phyloP scores from a whole-genome alignment of 2,888 invertebrate species.

The Sicus ferrugineus region DNA sequence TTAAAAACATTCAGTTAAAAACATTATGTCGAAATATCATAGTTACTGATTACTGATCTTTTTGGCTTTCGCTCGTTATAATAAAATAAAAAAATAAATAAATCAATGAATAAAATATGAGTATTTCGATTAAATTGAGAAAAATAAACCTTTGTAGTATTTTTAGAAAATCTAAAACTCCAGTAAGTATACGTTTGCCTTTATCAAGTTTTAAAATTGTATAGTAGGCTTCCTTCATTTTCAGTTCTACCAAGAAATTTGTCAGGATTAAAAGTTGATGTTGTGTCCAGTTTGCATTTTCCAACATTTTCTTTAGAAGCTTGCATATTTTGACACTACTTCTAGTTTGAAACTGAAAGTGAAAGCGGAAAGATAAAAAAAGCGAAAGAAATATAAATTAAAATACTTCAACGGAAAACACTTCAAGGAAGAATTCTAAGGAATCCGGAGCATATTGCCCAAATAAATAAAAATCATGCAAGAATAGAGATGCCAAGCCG shows the following conservation, averaged over 20 bases:
- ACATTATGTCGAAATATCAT: too few species aligned
- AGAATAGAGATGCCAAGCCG: slow-evolving; percentile 33
- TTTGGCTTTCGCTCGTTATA: too few species aligned
- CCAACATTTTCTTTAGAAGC: slow-evolving; percentile 21
- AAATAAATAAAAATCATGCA: slow-evolving; percentile 38
- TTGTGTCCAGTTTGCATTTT: slow-evolving; percentile 7
- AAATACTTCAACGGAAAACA: slow-evolving; percentile 36
- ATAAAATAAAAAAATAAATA: not conserved
- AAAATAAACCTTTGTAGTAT: slow-evolving; percentile 38
- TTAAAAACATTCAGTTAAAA: not conserved
- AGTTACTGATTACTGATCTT: too few species aligned
- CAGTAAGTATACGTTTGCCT: slow-evolving; percentile 27
- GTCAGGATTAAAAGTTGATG: slow-evolving; percentile 16
- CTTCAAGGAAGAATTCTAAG: slow-evolving; percentile 37
- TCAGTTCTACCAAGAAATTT: slow-evolving; percentile 26
- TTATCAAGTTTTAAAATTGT: slow-evolving; percentile 9
- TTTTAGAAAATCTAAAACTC: slow-evolving; percentile 37
- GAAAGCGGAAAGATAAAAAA: not conserved
- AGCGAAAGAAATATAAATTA: not conserved
- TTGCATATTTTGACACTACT: slow-evolving; percentile 13
- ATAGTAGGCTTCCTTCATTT: slow-evolving; percentile 34
- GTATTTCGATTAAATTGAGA: not conserved
- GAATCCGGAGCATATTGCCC: slow-evolving; percentile 9
- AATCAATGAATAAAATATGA: not conserved
- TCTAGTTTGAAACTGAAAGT: not conserved